Percentiles rank a stretch among this genome's conserved stretches.
Conservation (phyloP, 23 tunicate species). For the Clavelina lepadiformis region DNA sequence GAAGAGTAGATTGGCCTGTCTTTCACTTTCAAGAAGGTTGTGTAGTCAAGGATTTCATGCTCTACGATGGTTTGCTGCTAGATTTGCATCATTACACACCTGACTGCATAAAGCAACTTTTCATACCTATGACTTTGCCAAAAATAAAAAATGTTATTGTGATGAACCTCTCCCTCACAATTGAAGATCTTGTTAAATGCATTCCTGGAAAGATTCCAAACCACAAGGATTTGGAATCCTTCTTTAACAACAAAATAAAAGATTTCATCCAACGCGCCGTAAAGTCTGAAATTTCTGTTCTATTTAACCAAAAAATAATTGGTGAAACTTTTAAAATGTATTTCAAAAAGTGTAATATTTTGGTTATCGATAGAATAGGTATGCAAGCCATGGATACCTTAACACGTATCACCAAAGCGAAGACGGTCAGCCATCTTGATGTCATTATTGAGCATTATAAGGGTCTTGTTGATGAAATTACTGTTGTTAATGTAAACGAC, state of each 20-base stretch:
- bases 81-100: conserved; percentile 15
- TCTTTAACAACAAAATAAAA: not conserved
- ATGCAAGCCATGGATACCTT: conserved; percentile 10
- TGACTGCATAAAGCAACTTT: conserved; percentile 4
- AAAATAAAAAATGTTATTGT: not conserved
- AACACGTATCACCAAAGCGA: not conserved
- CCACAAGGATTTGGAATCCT: not conserved
- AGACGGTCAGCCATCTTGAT: conserved; percentile 3
- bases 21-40: not conserved
- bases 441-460: conserved; percentile 11
- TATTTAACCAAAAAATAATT: conserved; percentile 34
- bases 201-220: not conserved
- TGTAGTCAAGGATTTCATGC: not conserved
- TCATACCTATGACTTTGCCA: not conserved
- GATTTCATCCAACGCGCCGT: not conserved
- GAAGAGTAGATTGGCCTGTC: conserved; percentile 9
- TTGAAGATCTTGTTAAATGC: not conserved
- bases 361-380: conserved; percentile 41
- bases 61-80: conserved; percentile 14
- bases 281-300: conserved; percentile 3
- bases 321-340: conserved; percentile 15
- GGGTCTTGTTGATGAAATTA: conserved; percentile 3
- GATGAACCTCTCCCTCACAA: conserved; percentile 15
- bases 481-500: not conserved
- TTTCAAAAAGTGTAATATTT: not conserved